Evolutionary conservation across 2,888 invertebrate species (phyloP).

Genomic region (Pollenia amentaria): DNA sequence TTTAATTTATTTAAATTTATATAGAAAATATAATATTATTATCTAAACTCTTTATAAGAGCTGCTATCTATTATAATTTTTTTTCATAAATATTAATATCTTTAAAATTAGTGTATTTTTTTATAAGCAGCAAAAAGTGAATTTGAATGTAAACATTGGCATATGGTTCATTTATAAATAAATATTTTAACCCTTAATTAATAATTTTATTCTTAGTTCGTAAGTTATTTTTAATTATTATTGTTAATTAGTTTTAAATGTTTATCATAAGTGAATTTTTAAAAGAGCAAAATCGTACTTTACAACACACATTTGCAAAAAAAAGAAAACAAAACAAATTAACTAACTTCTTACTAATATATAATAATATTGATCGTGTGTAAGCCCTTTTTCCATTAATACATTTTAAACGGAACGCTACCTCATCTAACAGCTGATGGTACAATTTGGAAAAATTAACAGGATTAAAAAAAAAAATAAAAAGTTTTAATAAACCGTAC

Average conservation of each 20-base stretch:
- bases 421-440: constrained; percentile 5
- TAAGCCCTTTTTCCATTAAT: not conserved
- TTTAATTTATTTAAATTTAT: constrained; percentile 45
- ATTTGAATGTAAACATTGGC: constrained; percentile 54
- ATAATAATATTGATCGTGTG: constrained; percentile 23
- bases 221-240: constrained; percentile 61
- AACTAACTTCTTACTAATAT: constrained; percentile 1
- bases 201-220: constrained; percentile 28
- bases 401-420: constrained; percentile 9
- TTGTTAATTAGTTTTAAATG: constrained; percentile 72
- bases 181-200: constrained; percentile 20
- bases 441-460: not conserved
- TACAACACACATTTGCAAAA: constrained; percentile 2
- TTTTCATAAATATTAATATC: not conserved
- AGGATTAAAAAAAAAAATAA: constrained; percentile 13
- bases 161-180: constrained; percentile 51
- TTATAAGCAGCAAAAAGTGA: constrained; percentile 7
- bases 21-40: constrained; percentile 13
- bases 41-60: constrained; percentile 6
- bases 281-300: constrained; percentile 50
- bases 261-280: constrained; percentile 70
- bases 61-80: not conserved
- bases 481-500: constrained; percentile 59
- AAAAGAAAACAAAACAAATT: not conserved
- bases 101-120: constrained; percentile 15